These are phyloP conservation scores for Drosophila leontia DNA, from an alignment of 1,140 invertebrate genomes.

Conservation along the genomic window DNA sequence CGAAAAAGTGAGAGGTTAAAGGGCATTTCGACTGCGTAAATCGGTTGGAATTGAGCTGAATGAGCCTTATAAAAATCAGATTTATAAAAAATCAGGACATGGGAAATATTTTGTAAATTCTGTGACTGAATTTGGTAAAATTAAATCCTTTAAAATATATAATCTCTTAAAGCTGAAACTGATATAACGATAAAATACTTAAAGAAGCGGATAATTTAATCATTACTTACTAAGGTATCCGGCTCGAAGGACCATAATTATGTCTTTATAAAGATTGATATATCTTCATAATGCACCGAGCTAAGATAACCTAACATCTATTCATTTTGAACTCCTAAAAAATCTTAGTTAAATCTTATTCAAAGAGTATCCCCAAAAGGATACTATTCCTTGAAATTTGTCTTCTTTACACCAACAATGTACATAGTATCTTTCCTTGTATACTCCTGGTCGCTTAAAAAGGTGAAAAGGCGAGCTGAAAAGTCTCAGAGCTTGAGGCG, in stretches of 20 bases:
- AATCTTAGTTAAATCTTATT: neutral
- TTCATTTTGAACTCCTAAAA: neutral
- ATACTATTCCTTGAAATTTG: neutral
- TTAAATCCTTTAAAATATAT: neutral
- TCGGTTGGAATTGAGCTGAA: neutral
- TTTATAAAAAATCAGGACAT: neutral
- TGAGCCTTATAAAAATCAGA: too few relatives aligned
- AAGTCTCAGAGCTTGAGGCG: slow-evolving; percentile 51
- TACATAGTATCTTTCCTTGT: slow-evolving; percentile 11
- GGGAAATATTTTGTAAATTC: too few relatives aligned
- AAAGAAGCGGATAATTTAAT: too few relatives aligned
- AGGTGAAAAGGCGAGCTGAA: slow-evolving; percentile 64
- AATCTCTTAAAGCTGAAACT: neutral
- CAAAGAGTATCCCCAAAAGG: neutral
- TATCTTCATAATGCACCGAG: too few relatives aligned
- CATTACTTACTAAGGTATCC: too few relatives aligned
- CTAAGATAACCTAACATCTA: too few relatives aligned
- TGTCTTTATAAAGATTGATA: too few relatives aligned
- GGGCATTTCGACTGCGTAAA: neutral
- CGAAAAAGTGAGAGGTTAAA: neutral
- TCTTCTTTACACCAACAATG: neutral
- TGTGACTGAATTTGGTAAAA: neutral
- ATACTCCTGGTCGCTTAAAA: slow-evolving; percentile 37
- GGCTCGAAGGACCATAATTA: too few relatives aligned
- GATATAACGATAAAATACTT: too few relatives aligned